Evolutionary conservation across 2,888 invertebrate genomes (phyloP).

Genomic region (Troilus luridus): DNA sequence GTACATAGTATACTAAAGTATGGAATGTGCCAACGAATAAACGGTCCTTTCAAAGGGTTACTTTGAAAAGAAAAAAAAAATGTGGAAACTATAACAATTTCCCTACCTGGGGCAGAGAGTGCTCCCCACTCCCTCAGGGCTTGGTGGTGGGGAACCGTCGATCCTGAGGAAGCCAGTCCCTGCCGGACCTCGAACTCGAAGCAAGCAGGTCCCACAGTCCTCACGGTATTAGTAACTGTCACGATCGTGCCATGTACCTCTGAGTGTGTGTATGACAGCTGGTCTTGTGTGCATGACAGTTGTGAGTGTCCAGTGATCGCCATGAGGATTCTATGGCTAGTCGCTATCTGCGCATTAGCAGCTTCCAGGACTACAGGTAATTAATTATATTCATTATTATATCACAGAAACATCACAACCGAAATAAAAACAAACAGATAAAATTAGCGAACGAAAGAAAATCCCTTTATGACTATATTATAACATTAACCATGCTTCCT

Average conservation of each 20-base stretch:
- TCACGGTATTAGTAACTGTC: background rate
- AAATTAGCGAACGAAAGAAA: background rate
- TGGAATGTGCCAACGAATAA: too few relatives aligned
- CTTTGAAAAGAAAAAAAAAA: too few relatives aligned
- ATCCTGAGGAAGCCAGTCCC: background rate
- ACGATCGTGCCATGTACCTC: background rate
- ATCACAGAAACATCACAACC: background rate
- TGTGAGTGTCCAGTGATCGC: constrained; percentile 49
- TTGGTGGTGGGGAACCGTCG: background rate
- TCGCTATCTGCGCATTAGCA: constrained; percentile 44
- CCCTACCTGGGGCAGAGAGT: background rate
- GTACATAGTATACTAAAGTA: too few relatives aligned
- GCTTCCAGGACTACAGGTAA: constrained; percentile 50
- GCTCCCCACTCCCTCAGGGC: background rate
- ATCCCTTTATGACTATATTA: background rate
- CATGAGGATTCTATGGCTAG: constrained; percentile 48
- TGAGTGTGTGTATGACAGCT: constrained; percentile 19
- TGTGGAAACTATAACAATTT: background rate
- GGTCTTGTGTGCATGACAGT: constrained; percentile 10
- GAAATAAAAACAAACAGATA: background rate
- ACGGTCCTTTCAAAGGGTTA: too few relatives aligned
- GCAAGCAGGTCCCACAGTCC: background rate
- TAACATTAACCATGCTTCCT: too few relatives aligned
- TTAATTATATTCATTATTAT: too few relatives aligned
- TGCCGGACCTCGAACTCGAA: background rate